Conservation (phyloP, 2,113 vertebrate species). For the Albula goreensis region DNA sequence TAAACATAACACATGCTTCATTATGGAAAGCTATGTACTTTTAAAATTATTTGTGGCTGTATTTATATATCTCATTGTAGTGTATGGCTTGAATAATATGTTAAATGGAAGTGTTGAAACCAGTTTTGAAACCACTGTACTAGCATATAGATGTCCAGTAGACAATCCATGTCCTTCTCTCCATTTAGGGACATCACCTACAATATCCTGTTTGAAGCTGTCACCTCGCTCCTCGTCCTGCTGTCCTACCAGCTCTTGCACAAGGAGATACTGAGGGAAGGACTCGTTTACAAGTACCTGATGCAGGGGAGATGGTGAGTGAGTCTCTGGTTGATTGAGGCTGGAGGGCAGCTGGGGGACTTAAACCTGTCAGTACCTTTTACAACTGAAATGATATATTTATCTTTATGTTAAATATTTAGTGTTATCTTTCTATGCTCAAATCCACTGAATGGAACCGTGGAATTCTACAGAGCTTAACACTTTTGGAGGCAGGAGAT, state of each 20-base stretch:
- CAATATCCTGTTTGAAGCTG: constrained; percentile 91
- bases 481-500: background rate
- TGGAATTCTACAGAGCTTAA: background rate
- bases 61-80: too few species aligned
- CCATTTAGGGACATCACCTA: constrained; percentile 89
- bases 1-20: too few species aligned
- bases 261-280: constrained; percentile 88
- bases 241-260: constrained; percentile 94
- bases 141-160: too few species aligned
- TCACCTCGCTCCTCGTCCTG: constrained; percentile 88
- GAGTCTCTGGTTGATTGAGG: background rate
- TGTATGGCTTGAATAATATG: too few species aligned
- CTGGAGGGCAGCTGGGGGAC: background rate
- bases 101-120: too few species aligned
- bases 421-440: background rate
- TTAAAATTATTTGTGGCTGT: too few species aligned
- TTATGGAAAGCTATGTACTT: too few species aligned
- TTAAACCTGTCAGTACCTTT: background rate
- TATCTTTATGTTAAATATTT: background rate
- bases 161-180: background rate
- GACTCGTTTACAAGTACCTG: constrained; percentile 83
- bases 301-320: constrained; percentile 90
- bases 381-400: background rate
- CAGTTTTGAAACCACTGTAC: too few species aligned
- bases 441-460: background rate